A percentile compares a stretch with the other conserved stretches of the same genome.
Evolutionary conservation across 2,888 invertebrate genomes (phyloP).

Genomic region (Andrena praecox): DNA sequence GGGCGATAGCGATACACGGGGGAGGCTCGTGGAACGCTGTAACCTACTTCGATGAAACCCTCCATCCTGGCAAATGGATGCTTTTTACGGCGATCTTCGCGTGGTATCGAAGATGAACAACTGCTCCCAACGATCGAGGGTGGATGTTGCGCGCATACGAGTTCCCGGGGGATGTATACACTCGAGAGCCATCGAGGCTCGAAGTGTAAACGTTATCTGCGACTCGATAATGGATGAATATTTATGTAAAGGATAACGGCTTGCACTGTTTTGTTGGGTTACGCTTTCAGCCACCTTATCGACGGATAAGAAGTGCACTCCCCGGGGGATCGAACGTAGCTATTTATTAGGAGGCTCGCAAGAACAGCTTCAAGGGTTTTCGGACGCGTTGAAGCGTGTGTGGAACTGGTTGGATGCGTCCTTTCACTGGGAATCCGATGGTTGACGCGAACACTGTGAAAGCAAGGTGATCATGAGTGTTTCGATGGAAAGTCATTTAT

Average conservation of each 20-base stretch:
- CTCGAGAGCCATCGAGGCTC: not conserved
- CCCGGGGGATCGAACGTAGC: not conserved
- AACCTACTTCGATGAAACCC: conserved; percentile 34
- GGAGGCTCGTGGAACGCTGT: not conserved
- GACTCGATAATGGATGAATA: too few species aligned
- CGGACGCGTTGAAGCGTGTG: not conserved
- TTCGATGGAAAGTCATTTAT: conserved; percentile 25
- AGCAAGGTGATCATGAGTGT: conserved; percentile 15
- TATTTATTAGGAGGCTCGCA: conserved; percentile 28
- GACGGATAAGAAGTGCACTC: not conserved
- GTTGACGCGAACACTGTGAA: conserved; percentile 17
- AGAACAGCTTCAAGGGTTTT: conserved; percentile 19
- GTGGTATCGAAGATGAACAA: not conserved
- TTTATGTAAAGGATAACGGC: too few species aligned
- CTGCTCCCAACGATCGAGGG: not conserved
- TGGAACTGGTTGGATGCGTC: not conserved
- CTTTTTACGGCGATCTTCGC: conserved; percentile 12
- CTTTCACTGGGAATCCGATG: conserved; percentile 9
- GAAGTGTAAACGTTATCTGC: not conserved
- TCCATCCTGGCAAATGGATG: not conserved
- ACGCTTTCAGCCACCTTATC: not conserved
- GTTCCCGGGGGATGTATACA: not conserved
- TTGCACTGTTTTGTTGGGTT: not conserved
- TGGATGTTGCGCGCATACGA: not conserved
- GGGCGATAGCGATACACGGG: not conserved